phyloP scores from a whole-genome alignment of 1,140 invertebrate genomes.

The Drosophila sp. region DNA sequence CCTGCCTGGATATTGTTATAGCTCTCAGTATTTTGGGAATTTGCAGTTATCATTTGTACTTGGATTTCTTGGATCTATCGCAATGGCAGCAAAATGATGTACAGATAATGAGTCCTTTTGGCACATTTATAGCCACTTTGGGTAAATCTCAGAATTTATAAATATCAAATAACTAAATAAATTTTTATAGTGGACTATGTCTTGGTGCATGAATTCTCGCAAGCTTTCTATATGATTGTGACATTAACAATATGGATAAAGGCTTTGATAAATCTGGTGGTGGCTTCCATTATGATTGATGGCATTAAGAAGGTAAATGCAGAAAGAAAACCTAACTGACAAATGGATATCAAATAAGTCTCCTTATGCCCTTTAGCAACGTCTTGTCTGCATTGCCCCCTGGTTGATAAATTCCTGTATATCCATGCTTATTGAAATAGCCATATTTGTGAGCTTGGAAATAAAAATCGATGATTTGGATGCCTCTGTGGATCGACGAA shows the following conservation, averaged over 20 bases:
- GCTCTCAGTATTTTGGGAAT: constrained; percentile 54
- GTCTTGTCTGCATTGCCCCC: constrained; percentile 77
- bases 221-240: constrained; percentile 79
- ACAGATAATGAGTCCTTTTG: constrained; percentile 63
- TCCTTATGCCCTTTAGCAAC: constrained; percentile 45
- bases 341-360: not conserved
- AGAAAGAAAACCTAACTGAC: not conserved
- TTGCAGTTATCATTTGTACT: constrained; percentile 70
- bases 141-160: constrained; percentile 34
- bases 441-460: constrained; percentile 71
- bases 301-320: constrained; percentile 76
- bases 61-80: constrained; percentile 65
- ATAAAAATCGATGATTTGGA: constrained; percentile 77
- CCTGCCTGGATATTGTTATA: constrained; percentile 59
- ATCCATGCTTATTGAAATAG: constrained; percentile 70
- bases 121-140: constrained; percentile 60
- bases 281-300: constrained; percentile 73
- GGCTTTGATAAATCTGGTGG: constrained; percentile 75
- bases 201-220: constrained; percentile 73
- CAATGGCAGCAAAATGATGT: constrained; percentile 70
- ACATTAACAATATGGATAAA: constrained; percentile 76
- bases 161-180: not conserved
- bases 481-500: constrained; percentile 72
- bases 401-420: constrained; percentile 73
- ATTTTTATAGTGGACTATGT: constrained; percentile 66